Conservation (phyloP, 2,113 vertebrate genomes). For the Dipodomys merriami region DNA sequence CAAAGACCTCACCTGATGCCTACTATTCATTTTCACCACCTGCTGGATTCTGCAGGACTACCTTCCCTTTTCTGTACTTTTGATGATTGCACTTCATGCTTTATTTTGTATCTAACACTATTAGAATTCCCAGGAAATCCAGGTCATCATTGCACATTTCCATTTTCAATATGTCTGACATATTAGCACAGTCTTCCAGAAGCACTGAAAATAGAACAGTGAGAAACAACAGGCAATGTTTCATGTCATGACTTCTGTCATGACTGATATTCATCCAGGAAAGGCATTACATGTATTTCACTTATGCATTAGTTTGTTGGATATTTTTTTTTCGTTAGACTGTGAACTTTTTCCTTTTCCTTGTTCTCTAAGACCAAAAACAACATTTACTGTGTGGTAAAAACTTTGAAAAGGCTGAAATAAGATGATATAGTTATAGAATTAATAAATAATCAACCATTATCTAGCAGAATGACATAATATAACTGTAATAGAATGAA, state of each 20-base stretch:
- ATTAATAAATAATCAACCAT: too few relatives aligned
- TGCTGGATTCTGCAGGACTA: background rate
- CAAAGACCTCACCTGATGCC: background rate
- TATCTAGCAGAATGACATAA: too few relatives aligned
- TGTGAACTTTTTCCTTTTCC: background rate
- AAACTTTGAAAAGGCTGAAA: background rate
- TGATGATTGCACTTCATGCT: background rate
- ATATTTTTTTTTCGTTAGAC: background rate
- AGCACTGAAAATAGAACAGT: background rate
- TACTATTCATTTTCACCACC: accelerated
- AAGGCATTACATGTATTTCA: background rate
- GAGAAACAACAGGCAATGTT: background rate
- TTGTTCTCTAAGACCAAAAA: background rate
- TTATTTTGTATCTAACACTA: background rate
- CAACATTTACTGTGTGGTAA: background rate
- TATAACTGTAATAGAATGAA: too few relatives aligned
- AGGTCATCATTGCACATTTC: background rate
- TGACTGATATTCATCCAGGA: background rate
- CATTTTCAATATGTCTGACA: background rate
- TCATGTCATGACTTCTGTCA: background rate
- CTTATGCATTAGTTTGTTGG: background rate
- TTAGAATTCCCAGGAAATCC: background rate
- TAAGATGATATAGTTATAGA: background rate
- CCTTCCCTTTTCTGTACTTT: background rate
- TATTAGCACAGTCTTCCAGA: background rate